These are phyloP conservation scores for Heliothis virescens DNA, from an alignment of 1,140 invertebrate species.

Conservation along the genomic window DNA sequence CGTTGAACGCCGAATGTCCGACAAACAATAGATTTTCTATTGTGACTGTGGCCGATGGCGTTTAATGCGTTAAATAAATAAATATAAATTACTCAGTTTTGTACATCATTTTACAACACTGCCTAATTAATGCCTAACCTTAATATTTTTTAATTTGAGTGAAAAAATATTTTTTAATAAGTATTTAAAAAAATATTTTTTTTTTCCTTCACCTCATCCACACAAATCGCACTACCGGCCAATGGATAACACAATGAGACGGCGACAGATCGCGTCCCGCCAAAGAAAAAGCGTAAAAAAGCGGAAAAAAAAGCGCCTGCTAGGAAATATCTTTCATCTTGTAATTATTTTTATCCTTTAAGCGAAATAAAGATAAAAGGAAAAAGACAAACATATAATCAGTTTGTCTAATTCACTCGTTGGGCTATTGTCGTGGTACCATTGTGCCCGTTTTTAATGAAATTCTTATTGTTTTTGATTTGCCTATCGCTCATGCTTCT, in stretches of 20 bases:
- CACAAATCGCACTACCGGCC: conserved; percentile 51
- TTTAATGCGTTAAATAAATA: too few species aligned
- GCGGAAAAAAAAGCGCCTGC: conserved; percentile 71
- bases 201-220: conserved; percentile 6
- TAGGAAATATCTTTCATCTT: conserved; percentile 84
- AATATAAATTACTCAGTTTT: too few species aligned
- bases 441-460: conserved; percentile 40
- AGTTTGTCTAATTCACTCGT: conserved; percentile 56
- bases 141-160: too few species aligned
- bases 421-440: conserved; percentile 45
- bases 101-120: too few species aligned
- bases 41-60: too few species aligned
- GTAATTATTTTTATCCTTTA: conserved; percentile 86
- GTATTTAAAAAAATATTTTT: too few species aligned
- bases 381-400: conserved; percentile 54
- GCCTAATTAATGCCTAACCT: too few species aligned
- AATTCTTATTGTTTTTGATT: conserved; percentile 36
- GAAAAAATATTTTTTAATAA: too few species aligned
- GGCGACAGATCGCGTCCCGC: conserved; percentile 78
- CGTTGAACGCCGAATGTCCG: too few species aligned
- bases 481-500: conserved; percentile 15
- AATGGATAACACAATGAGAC: conserved; percentile 75
- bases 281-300: conserved; percentile 70
- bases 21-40: too few species aligned
- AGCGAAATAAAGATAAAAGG: conserved; percentile 70